These are phyloP conservation scores for Drosophila micromelanica DNA, from an alignment of 1,140 invertebrate genomes.

Conservation along the genomic window DNA sequence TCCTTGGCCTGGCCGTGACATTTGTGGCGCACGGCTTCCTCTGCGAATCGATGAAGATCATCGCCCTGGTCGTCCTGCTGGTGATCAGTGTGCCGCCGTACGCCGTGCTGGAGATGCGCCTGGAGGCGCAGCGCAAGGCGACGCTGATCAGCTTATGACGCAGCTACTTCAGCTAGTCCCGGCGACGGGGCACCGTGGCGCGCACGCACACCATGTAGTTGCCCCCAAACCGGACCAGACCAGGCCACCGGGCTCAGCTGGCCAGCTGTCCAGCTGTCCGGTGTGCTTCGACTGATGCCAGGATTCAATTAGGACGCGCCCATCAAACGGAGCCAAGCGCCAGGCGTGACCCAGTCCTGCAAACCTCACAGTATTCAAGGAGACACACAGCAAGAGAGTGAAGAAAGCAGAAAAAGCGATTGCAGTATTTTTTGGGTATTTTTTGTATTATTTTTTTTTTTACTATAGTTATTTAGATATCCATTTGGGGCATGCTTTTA, in stretches of 20 bases:
- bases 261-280: too few relatives aligned
- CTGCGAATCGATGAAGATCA: slow-evolving; percentile 82
- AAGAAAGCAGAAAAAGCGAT: not conserved
- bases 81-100: slow-evolving; percentile 84
- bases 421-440: not conserved
- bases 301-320: not conserved
- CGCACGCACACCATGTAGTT: slow-evolving; percentile 77
- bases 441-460: not conserved
- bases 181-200: slow-evolving; percentile 65
- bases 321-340: not conserved
- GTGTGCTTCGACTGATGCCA: not conserved
- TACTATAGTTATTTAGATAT: slow-evolving; percentile 6
- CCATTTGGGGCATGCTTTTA: not conserved
- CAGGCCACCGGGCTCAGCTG: not conserved
- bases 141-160: slow-evolving; percentile 83
- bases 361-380: slow-evolving; percentile 14
- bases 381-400: not conserved
- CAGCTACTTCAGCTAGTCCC: slow-evolving; percentile 83
- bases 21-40: slow-evolving; percentile 81
- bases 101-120: slow-evolving; percentile 83
- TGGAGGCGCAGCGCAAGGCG: slow-evolving; percentile 83
- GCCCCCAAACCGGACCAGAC: not conserved
- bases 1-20: slow-evolving; percentile 76
- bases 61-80: slow-evolving; percentile 81
- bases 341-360: not conserved